Percentiles rank a stretch among this genome's conserved stretches.
Conservation (phyloP, 2,888 invertebrate genomes). For the Ichneumon xanthorius region DNA sequence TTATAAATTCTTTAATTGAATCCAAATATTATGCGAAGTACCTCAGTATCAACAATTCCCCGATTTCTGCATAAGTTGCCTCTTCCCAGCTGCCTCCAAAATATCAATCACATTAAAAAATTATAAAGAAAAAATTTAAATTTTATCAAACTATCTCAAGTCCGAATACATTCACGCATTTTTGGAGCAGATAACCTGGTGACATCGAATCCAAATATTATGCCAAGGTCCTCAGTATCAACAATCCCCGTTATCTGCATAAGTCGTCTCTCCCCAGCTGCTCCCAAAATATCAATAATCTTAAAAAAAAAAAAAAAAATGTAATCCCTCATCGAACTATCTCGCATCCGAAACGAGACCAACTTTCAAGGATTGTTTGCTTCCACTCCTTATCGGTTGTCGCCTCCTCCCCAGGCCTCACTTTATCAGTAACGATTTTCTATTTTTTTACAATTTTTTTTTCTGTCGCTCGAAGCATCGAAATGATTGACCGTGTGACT, state of each 20-base stretch:
- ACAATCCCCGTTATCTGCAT: too few species aligned
- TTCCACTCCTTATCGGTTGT: constrained; percentile 48
- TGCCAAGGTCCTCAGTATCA: too few species aligned
- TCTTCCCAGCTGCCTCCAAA: constrained; percentile 26
- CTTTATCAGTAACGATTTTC: constrained; percentile 50
- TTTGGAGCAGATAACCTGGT: neutral
- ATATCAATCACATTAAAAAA: neutral
- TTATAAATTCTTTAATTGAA: too few species aligned
- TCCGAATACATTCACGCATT: neutral
- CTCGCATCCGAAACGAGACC: constrained; percentile 19
- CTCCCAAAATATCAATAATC: constrained; percentile 3
- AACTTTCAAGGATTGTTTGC: constrained; percentile 21
- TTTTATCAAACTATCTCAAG: neutral
- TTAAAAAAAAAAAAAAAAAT: constrained; percentile 1
- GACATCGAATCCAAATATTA: too few species aligned
- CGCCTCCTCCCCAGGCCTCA: constrained; percentile 25
- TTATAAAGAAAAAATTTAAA: too few species aligned
- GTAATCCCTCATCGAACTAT: neutral
- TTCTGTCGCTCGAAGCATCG: constrained; percentile 37
- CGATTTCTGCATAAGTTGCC: neutral
- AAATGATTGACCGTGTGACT: constrained; percentile 9
- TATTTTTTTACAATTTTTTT: constrained; percentile 24
- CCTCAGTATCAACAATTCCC: too few species aligned
- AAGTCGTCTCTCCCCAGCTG: constrained; percentile 35
- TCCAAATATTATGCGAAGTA: too few species aligned